phyloP scores from a whole-genome alignment of 2,113 vertebrate species.

The Scalopus aquaticus region DNA sequence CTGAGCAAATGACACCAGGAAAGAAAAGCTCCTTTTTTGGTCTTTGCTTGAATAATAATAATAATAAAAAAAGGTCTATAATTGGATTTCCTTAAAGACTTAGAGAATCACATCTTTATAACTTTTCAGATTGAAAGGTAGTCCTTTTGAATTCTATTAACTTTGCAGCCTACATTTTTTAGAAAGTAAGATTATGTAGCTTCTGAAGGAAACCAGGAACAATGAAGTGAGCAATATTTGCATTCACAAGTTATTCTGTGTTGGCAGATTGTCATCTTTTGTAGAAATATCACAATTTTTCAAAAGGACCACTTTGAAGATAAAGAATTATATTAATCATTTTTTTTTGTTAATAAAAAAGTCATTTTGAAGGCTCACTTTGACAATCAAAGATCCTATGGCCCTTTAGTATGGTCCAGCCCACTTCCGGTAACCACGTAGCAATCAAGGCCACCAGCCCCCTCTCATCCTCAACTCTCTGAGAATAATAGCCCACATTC shows the following conservation, averaged over 20 bases:
- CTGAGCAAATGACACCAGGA: conserved; percentile 85
- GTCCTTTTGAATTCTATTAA: conserved; percentile 89
- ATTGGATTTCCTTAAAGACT: conserved; percentile 89
- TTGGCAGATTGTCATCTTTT: conserved; percentile 89
- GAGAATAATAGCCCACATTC: conserved; percentile 32
- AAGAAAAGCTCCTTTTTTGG: conserved; percentile 84
- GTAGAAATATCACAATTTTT: conserved; percentile 87
- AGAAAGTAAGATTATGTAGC: conserved; percentile 85
- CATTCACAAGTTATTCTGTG: conserved; percentile 87
- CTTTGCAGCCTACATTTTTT: conserved; percentile 86
- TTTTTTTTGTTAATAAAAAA: conserved; percentile 81
- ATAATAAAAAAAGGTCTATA: conserved; percentile 84
- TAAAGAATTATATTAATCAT: conserved; percentile 85
- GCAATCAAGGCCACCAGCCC: conserved; percentile 68
- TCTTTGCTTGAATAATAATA: conserved; percentile 85
- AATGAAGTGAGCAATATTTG: conserved; percentile 87
- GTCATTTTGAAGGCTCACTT: conserved; percentile 84
- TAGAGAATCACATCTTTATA: conserved; percentile 85
- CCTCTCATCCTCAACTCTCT: conserved; percentile 13
- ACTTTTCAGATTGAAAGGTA: conserved; percentile 86
- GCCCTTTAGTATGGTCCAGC: conserved; percentile 74
- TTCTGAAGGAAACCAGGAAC: conserved; percentile 88
- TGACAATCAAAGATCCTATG: conserved; percentile 79
- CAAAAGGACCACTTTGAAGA: conserved; percentile 87
- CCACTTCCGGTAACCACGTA: conserved; percentile 71